A percentile compares a stretch with the other conserved stretches of the same genome.
phyloP scores from a whole-genome alignment of 2,797 vertebrate species.

The Channa striata region DNA sequence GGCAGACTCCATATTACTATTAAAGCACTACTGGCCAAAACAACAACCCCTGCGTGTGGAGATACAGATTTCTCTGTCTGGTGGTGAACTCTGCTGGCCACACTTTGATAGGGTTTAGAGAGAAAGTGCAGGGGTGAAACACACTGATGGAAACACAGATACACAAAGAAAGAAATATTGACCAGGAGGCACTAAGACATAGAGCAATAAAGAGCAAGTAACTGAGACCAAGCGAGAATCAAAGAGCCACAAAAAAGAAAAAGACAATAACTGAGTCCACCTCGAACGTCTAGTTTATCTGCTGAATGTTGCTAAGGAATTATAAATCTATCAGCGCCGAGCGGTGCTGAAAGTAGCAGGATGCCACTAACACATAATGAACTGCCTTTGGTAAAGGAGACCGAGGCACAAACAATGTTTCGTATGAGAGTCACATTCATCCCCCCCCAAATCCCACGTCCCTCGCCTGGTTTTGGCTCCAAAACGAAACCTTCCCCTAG shows the following conservation, averaged over 20 bases:
- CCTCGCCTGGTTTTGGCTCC: conserved; percentile 17
- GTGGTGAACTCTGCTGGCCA: conserved; percentile 53
- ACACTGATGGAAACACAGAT: conserved; percentile 40
- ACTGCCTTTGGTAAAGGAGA: conserved; percentile 68
- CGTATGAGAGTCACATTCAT: conserved; percentile 48
- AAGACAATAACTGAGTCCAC: conserved; percentile 39
- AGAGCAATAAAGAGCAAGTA: conserved; percentile 49
- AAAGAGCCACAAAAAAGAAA: conserved; percentile 41
- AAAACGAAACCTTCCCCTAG: conserved; percentile 42
- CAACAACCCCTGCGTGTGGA: conserved; percentile 52
- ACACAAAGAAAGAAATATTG: conserved; percentile 65
- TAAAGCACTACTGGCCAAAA: conserved; percentile 58
- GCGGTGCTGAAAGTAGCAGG: conserved; percentile 49
- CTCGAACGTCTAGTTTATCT: conserved; percentile 49
- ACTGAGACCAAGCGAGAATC: conserved; percentile 48
- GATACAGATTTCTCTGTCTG: conserved; percentile 65
- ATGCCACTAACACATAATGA: conserved; percentile 62
- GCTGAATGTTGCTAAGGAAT: conserved; percentile 49
- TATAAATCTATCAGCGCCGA: conserved; percentile 61
- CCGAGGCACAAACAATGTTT: conserved; percentile 58
- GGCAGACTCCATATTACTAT: conserved; percentile 57
- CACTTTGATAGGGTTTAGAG: conserved; percentile 38
- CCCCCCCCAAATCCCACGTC: conserved; percentile 2
- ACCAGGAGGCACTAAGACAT: conserved; percentile 56
- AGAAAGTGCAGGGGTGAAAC: conserved; percentile 29